phyloP scores from a whole-genome alignment of 2,797 vertebrate genomes.

The Sebastes steindachneri region DNA sequence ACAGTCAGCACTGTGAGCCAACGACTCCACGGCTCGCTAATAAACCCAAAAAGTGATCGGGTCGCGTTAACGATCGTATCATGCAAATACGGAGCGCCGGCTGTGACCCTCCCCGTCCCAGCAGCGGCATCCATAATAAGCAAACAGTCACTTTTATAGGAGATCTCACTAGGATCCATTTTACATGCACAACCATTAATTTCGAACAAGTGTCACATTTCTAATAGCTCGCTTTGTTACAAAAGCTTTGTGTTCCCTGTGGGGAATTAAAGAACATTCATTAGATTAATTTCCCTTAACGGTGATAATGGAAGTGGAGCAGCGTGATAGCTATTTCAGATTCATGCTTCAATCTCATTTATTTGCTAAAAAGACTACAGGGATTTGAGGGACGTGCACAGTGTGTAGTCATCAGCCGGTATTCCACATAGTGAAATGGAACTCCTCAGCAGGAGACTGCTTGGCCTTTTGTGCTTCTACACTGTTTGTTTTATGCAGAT shows the following conservation, averaged over 20 bases:
- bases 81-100: constrained; percentile 36
- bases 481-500: constrained; percentile 37
- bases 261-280: constrained; percentile 74
- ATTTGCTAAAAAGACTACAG: constrained; percentile 65
- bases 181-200: constrained; percentile 48
- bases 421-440: constrained; percentile 32
- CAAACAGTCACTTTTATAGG: constrained; percentile 36
- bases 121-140: constrained; percentile 35
- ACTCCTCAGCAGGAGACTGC: constrained; percentile 49
- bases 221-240: constrained; percentile 53
- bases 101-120: neutral
- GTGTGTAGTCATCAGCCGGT: constrained; percentile 43
- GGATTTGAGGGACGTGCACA: constrained; percentile 56
- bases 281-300: constrained; percentile 77
- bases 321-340: constrained; percentile 69
- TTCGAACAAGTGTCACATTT: constrained; percentile 63
- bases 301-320: constrained; percentile 73
- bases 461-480: constrained; percentile 6
- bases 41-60: constrained; percentile 9
- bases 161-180: constrained; percentile 29
- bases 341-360: constrained; percentile 67
- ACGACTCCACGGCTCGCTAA: constrained; percentile 2
- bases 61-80: constrained; percentile 31
- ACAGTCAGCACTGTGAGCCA: constrained; percentile 40
- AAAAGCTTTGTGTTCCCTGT: constrained; percentile 45